A percentile compares a stretch with the other conserved stretches of the same genome.
phyloP scores from a whole-genome alignment of 2,888 invertebrate species.

The Asteroscopus sphinx region DNA sequence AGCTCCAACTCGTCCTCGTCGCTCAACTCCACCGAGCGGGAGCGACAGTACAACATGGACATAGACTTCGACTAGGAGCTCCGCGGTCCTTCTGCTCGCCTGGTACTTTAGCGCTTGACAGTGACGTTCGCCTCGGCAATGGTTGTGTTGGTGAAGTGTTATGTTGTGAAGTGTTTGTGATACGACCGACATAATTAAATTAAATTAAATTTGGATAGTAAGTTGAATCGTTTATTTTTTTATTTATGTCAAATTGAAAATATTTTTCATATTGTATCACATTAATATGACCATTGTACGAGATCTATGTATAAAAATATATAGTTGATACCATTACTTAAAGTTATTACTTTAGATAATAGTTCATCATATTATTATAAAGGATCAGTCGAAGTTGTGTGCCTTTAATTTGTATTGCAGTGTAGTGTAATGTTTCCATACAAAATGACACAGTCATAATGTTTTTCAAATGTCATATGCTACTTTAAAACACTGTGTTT shows the following conservation, averaged over 20 bases:
- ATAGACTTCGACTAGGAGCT: conserved; percentile 81
- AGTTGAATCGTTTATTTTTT: conserved; percentile 52
- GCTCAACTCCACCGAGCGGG: conserved; percentile 66
- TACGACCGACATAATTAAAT: no score
- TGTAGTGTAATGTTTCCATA: conserved; percentile 28
- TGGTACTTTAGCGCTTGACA: conserved; percentile 29
- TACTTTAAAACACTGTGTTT: conserved; percentile 8
- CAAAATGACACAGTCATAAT: conserved; percentile 29
- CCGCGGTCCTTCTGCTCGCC: conserved; percentile 20
- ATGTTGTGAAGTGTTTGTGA: conserved; percentile 50
- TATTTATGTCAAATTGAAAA: conserved; percentile 52
- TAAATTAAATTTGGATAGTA: conserved; percentile 50
- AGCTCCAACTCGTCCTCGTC: conserved; percentile 55
- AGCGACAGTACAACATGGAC: conserved; percentile 84
- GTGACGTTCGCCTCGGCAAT: conserved; percentile 45
- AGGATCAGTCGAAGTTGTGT: conserved; percentile 55
- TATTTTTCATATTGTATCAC: conserved; percentile 47
- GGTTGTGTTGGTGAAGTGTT: conserved; percentile 56
- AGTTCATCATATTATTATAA: conserved; percentile 49
- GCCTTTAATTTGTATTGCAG: conserved; percentile 64
- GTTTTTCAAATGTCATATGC: conserved; percentile 35
- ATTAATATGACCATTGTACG: conserved; percentile 59
- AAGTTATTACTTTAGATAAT: conserved; percentile 56
- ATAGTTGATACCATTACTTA: conserved; percentile 52
- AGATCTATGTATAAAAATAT: conserved; percentile 55